These are phyloP conservation scores for Danio kyathit DNA, from an alignment of 2,797 vertebrate species.

Conservation along the genomic window DNA sequence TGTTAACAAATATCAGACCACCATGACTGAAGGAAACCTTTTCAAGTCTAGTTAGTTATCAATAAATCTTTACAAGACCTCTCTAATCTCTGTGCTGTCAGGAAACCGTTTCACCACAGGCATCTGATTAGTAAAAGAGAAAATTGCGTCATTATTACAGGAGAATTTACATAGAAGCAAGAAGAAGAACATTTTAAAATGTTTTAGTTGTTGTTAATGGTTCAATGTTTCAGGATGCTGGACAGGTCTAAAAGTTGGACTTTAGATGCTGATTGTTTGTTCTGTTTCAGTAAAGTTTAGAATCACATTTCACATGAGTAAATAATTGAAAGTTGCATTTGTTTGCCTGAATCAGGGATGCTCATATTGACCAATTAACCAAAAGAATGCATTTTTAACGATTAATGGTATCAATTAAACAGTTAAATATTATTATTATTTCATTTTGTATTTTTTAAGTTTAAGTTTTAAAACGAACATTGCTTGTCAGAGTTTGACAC, in stretches of 20 bases:
- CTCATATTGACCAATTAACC: too few species aligned
- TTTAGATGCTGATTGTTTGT: not conserved
- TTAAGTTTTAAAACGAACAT: too few species aligned
- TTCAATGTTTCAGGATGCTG: not conserved
- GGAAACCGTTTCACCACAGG: not conserved
- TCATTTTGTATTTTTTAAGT: too few species aligned
- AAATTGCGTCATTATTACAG: not conserved
- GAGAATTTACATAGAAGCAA: not conserved
- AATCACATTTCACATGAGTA: not conserved
- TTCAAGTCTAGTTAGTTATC: not conserved
- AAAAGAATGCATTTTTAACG: too few species aligned
- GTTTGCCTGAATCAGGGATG: not conserved
- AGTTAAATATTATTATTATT: too few species aligned
- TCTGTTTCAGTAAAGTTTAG: not conserved
- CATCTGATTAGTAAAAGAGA: not conserved
- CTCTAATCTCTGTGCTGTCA: not conserved
- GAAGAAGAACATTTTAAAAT: not conserved
- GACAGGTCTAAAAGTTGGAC: conserved; percentile 5
- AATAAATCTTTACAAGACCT: not conserved
- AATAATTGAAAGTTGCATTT: not conserved
- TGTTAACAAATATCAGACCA: not conserved
- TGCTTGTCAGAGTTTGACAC: too few species aligned
- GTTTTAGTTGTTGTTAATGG: not conserved
- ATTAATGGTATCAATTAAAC: too few species aligned
- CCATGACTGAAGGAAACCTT: not conserved